Evolutionary conservation across 1,140 invertebrate genomes (phyloP).

Genomic region (Colletes latitarsis): DNA sequence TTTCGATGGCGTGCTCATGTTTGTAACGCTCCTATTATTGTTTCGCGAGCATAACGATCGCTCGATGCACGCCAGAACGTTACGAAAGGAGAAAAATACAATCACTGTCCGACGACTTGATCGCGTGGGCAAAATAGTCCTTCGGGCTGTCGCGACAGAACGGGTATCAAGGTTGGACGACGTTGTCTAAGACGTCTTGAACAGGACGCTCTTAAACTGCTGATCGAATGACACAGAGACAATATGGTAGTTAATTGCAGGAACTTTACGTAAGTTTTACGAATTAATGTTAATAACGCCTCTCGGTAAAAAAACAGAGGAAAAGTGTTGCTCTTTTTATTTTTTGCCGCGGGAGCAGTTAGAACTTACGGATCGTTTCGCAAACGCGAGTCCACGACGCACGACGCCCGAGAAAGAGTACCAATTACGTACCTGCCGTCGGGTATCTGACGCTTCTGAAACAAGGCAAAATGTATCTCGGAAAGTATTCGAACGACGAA

Average conservation of each 20-base stretch:
- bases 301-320: neutral
- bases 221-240: conserved; percentile 75
- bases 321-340: neutral
- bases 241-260: conserved; percentile 67
- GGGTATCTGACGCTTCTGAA: neutral
- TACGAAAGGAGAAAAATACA: neutral
- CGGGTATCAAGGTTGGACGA: neutral
- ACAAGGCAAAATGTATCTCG: no score
- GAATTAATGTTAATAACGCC: neutral
- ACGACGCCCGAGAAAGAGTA: neutral
- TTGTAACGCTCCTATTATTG: neutral
- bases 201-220: conserved; percentile 69
- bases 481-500: no score
- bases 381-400: neutral
- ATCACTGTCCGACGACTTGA: neutral
- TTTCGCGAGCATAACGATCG: neutral
- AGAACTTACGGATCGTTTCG: conserved; percentile 25
- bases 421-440: no score
- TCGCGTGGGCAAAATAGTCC: conserved; percentile 3
- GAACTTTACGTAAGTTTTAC: conserved; percentile 21
- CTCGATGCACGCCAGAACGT: neutral
- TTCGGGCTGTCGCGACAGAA: conserved; percentile 9
- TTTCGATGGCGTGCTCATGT: neutral
- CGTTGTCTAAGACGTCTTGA: conserved; percentile 19
- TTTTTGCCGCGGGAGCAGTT: neutral